Evolutionary conservation across 2,113 vertebrate species (phyloP).

Genomic region (Sphyrna mokarran): DNA sequence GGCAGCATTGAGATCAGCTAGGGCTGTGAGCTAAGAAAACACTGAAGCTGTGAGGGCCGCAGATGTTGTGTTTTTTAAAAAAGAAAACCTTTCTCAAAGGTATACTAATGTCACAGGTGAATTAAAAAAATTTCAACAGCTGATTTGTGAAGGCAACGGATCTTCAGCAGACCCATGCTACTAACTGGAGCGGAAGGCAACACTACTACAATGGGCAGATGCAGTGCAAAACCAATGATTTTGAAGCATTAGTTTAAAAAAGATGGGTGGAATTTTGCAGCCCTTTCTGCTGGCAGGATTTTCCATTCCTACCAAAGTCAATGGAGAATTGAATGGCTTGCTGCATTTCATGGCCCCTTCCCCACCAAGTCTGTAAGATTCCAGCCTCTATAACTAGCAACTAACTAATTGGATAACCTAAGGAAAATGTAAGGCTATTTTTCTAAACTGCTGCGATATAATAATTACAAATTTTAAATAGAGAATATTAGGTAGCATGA

Average conservation of each 20-base stretch:
- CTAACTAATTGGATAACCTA: background rate
- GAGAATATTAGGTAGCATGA: background rate
- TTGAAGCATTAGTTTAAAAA: background rate
- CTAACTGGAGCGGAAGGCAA: background rate
- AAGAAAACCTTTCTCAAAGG: too few species aligned
- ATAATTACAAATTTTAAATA: background rate
- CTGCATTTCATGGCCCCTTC: too few species aligned
- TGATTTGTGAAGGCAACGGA: background rate
- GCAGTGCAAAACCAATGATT: background rate
- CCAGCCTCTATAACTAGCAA: too few species aligned
- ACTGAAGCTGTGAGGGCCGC: too few species aligned
- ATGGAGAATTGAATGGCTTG: too few species aligned
- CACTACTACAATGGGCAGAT: background rate
- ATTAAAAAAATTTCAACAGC: background rate
- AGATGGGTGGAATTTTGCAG: background rate
- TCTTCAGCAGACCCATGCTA: background rate
- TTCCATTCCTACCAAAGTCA: too few species aligned
- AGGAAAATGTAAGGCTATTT: background rate
- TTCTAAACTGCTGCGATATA: background rate
- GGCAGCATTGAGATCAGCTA: too few species aligned
- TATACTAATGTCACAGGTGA: too few species aligned
- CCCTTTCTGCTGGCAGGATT: too few species aligned
- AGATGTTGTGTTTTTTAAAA: too few species aligned
- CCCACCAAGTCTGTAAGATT: too few species aligned
- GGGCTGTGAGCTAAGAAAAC: too few species aligned